Evolutionary conservation across 1,140 invertebrate species (phyloP).

Genomic region (Cataglyphis hispanica): DNA sequence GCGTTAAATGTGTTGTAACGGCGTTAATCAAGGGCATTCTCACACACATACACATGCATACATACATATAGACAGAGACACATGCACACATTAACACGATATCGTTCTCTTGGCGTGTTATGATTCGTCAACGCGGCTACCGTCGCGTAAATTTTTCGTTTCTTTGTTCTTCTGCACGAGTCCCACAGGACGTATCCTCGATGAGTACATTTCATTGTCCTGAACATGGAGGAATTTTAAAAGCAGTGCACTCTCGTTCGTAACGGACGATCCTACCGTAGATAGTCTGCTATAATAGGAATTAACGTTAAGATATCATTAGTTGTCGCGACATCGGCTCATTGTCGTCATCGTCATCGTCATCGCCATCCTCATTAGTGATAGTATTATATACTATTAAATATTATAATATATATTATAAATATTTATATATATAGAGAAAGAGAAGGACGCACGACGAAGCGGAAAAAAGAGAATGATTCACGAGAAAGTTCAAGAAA

Average conservation of each 20-base stretch:
- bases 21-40: constrained; percentile 58
- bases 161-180: constrained; percentile 33
- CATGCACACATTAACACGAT: constrained; percentile 14
- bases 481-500: constrained; percentile 12
- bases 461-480: neutral
- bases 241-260: constrained; percentile 59
- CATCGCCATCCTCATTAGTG: constrained; percentile 68
- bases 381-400: constrained; percentile 74
- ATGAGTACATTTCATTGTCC: constrained; percentile 61
- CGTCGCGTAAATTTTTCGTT: constrained; percentile 6
- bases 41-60: constrained; percentile 12
- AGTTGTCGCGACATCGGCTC: constrained; percentile 63
- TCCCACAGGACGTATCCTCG: constrained; percentile 7
- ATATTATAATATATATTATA: constrained; percentile 77
- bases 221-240: constrained; percentile 50
- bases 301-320: constrained; percentile 55
- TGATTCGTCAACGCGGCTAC: constrained; percentile 22
- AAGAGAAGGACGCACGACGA: constrained; percentile 45
- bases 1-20: constrained; percentile 57
- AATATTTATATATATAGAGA: constrained; percentile 79
- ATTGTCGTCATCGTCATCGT: constrained; percentile 68
- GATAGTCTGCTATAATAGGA: constrained; percentile 69
- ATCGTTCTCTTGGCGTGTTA: neutral
- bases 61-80: neutral
- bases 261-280: constrained; percentile 66